Conservation (phyloP, 1,140 invertebrate genomes). For the Carposina sasakii region DNA sequence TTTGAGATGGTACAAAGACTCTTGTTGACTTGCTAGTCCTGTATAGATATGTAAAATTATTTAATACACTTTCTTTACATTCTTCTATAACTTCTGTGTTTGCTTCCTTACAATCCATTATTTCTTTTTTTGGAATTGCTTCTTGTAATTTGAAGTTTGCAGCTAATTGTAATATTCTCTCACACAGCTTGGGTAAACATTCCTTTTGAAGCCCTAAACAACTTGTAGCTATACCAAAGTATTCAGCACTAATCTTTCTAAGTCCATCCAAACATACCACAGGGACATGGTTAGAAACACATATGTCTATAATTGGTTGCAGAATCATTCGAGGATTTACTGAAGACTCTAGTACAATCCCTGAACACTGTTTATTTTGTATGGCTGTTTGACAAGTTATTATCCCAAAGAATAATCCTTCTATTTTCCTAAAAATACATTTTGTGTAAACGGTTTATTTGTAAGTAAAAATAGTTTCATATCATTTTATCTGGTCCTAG, state of each 20-base stretch:
- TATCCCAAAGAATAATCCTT: slow-evolving; percentile 52
- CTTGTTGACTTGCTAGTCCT: slow-evolving; percentile 45
- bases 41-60: slow-evolving; percentile 41
- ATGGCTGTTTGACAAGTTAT: slow-evolving; percentile 33
- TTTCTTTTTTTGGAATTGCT: too few relatives aligned
- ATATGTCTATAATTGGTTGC: slow-evolving; percentile 44
- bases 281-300: slow-evolving; percentile 28
- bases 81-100: slow-evolving; percentile 2
- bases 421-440: slow-evolving; percentile 47
- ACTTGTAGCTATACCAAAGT: slow-evolving; percentile 53
- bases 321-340: slow-evolving; percentile 48
- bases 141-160: slow-evolving; percentile 17
- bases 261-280: slow-evolving; percentile 41
- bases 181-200: slow-evolving; percentile 25
- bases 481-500: too few relatives aligned
- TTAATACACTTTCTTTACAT: slow-evolving; percentile 1
- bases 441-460: too few relatives aligned
- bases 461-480: too few relatives aligned
- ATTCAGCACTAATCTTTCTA: slow-evolving; percentile 22
- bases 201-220: slow-evolving; percentile 41
- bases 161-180: slow-evolving; percentile 30
- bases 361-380: slow-evolving; percentile 30
- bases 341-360: slow-evolving; percentile 41
- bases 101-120: too few relatives aligned
- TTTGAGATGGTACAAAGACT: slow-evolving; percentile 40